Evolutionary conservation across 2,888 invertebrate genomes (phyloP), one percentile per base, ranked within the genome.

Genomic region (Reticulitermes lucifugus): DNA sequence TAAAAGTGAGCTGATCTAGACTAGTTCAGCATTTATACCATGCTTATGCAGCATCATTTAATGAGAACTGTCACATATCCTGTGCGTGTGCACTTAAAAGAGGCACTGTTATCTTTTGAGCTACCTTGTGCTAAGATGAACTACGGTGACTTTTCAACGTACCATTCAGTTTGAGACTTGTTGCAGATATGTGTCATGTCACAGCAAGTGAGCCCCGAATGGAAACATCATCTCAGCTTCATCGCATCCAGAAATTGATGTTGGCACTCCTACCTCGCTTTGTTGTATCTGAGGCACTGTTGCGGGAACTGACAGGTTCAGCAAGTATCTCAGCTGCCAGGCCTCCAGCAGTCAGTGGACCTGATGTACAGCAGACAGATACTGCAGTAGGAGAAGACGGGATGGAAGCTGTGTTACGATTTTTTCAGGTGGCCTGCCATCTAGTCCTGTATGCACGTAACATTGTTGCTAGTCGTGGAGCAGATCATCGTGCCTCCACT

Each of bases 221-320:
- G 29, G 90, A 90, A 25, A 90, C 90, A 86, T 85, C 89, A 41
- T 87, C 84, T 35, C 89, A 90, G 77, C 87, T 90, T 21, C 93
- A 93, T 88, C 93, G 96, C 2, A 91, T 97, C 86, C 96, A 95
- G 89, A 93, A 94, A 87, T 92, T 96, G 71, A 95, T 96, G 94
- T 90, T 97, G 85, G 93, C 94, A 0, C 92, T 97, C 83, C 92
- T 97, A 87, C 94, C 95, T 6, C 93, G 95, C 86, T 97, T 97
- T 89, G 91, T 93, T 12, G 89, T 93, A 0, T 91, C 91, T 86
- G 92, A 92, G 87, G 88, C 87, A 70, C 87, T 89, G 9, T 88
- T 91, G 12, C 89, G 90, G 86, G 90, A 91, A 51, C 87, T 92
- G 89, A 87, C 91, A 89, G 89, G 90, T 88, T 86, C 88, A 7